Evolutionary conservation across 2,888 invertebrate species (phyloP).

Genomic region (Chrysotoxum bicinctum): DNA sequence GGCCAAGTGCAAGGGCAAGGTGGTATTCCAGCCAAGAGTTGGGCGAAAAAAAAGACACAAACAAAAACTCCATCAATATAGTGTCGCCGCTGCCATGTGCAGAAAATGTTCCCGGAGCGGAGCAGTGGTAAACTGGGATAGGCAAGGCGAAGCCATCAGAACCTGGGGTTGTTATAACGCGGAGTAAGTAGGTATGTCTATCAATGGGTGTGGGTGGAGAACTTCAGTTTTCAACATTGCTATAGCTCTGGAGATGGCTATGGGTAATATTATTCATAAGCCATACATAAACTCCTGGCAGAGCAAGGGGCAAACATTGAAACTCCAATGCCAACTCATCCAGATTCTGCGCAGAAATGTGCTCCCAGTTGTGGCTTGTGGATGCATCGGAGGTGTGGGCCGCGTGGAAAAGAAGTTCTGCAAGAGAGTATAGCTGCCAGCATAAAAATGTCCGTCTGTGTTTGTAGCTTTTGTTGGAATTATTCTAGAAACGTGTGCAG

Average conservation of each 20-base stretch:
- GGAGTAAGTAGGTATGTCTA: slow-evolving; percentile 11
- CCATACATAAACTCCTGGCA: slow-evolving; percentile 52
- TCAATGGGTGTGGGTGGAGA: slow-evolving; percentile 66
- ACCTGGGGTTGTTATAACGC: slow-evolving; percentile 42
- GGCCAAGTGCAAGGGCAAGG: slow-evolving; percentile 73
- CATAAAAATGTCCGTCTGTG: slow-evolving; percentile 25
- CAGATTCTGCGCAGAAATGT: slow-evolving; percentile 69
- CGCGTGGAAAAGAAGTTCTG: slow-evolving; percentile 16
- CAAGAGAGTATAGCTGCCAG: slow-evolving; percentile 22
- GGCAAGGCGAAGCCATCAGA: not conserved
- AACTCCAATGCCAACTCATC: slow-evolving; percentile 52
- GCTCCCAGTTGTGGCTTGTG: slow-evolving; percentile 10
- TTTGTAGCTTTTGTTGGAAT: slow-evolving; percentile 10
- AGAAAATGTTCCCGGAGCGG: slow-evolving; percentile 51
- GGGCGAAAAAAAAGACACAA: slow-evolving; percentile 1
- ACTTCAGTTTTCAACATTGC: slow-evolving; percentile 59
- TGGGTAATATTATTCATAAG: slow-evolving; percentile 15
- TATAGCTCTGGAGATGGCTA: slow-evolving; percentile 40
- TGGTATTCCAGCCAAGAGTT: slow-evolving; percentile 56
- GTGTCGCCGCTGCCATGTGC: slow-evolving; percentile 62
- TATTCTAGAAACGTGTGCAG: slow-evolving; percentile 25
- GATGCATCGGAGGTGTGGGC: slow-evolving; percentile 16
- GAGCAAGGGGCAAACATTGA: not conserved
- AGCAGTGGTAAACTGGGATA: not conserved
- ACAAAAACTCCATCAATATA: slow-evolving; percentile 54